Percentiles rank a stretch among this genome's conserved stretches.
phyloP scores from a whole-genome alignment of 2,888 invertebrate genomes.

The Bedellia somnulentella region DNA sequence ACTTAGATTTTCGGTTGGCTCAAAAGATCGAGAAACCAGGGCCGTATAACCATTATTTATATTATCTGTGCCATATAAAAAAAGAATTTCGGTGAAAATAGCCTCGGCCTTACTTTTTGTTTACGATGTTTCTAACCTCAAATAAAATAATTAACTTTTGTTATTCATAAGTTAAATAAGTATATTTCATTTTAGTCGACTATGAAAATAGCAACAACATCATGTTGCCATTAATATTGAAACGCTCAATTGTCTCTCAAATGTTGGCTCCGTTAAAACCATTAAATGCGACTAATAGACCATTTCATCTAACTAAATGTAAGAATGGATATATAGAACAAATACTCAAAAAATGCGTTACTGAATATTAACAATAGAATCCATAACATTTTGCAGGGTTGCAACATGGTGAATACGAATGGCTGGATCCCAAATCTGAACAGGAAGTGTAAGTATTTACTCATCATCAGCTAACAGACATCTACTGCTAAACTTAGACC shows the following conservation, averaged over 20 bases:
- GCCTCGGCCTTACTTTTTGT: too few species aligned
- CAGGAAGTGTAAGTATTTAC: slow-evolving; percentile 79
- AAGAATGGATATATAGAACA: slow-evolving; percentile 7
- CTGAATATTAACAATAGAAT: background rate
- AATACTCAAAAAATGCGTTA: background rate
- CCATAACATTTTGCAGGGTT: slow-evolving; percentile 28
- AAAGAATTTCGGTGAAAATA: too few species aligned
- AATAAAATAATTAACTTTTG: too few species aligned
- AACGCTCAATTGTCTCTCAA: slow-evolving; percentile 5
- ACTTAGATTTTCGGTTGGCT: too few species aligned
- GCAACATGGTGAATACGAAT: slow-evolving; percentile 84
- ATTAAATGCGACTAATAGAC: slow-evolving; percentile 14
- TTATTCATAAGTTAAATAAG: too few species aligned
- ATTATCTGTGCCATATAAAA: too few species aligned
- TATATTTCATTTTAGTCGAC: too few species aligned
- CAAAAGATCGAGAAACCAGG: too few species aligned
- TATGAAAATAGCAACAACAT: too few species aligned
- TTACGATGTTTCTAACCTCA: too few species aligned
- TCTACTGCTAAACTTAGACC: too few species aligned
- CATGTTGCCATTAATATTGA: slow-evolving; percentile 6
- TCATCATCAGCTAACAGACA: background rate
- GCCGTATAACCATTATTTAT: too few species aligned
- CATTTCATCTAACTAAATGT: slow-evolving; percentile 28
- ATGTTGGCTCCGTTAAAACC: slow-evolving; percentile 12
- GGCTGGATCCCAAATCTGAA: slow-evolving; percentile 87